Base-by-base conservation (phyloP, 2,888 invertebrate genomes). In the Drosophila prostipennis region DNA sequence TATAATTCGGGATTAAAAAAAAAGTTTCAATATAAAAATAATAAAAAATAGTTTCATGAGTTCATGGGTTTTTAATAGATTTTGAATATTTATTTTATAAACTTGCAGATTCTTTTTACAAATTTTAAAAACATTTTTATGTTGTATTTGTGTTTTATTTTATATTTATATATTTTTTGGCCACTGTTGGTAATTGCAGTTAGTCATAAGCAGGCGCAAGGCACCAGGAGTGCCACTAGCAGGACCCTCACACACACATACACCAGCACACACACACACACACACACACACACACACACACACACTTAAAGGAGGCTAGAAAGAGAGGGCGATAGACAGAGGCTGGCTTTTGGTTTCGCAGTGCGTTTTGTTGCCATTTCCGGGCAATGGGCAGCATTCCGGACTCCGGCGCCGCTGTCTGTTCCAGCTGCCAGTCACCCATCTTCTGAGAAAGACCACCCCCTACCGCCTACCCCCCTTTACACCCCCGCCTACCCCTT, bases 351-450 rank as follows among this genome's bases (percentile, higher is more conserved):
- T 60, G 61, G 45, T 87, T 87, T 81, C 80, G 81, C 84, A 87
- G 84, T 81, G 87, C 81, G 87, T 87, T 85, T 76, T 87, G 81
- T 88, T 89, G 76, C 89, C 79, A 79, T 88, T 86, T 88, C 89
- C 89, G 74, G 87, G 78, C 55, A 63, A 68, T 73, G 68, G 64
- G 51, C 72, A 72, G 53, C 72, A 72, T 74, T 72, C 74, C 71
- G 73, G 55, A 71, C 71, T 37, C 68, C 65, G 71, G 71, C 71
- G 71, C 71, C 71, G 73, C 64, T 71, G 73, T 71, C 71, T 71
- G 52, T 71, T 71, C 56, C 71, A 71, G 58, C 65, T 68, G 68
- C 65, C 54, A 65, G 61, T 63, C 61, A 63, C 61, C 68, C 68
- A 43, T 34, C 39, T 45, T 26, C 8, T 1, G 13, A 10, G 7